Evolutionary conservation across 2,888 invertebrate species (phyloP), one percentile per base, ranked within the genome.

Genomic region (Campoplex nolae): DNA sequence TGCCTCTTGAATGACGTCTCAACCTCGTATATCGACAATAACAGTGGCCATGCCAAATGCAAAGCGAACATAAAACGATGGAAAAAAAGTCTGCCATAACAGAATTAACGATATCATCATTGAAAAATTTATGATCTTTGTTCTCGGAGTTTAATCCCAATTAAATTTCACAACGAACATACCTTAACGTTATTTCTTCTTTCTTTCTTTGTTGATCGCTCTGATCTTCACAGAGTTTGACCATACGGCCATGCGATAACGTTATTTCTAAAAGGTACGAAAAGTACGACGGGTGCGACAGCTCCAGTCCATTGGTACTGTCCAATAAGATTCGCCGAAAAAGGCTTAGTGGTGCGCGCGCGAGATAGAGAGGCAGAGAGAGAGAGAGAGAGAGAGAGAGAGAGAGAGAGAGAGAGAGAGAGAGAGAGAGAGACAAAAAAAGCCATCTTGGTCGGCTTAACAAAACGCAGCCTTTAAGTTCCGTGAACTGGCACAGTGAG

Each of bases 391-490:
- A 54, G 54, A 76, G 70, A 54, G 51, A 45, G 67, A 62, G 62
- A 51, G 51, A n/a, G n/a, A 71, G 62, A n/a, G 38, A 38, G 65
- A 76, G 70, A 42, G 51, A 32, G 56, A 62, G 48, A 51, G 7
- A 73, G 62, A 54, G 54, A 76, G 70, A 54, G 51, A 45, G 67
- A 62, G 62, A 51, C 11, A 42, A 48, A 74, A 65, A 54, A 51
- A 68, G 54, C 38, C 67, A 56, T 45, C 58, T 79, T 38, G 70
- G 67, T 56, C 62, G 83, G 54, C n/a, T 62, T 45, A 68, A 70
- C n/a, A 70, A 84, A 84, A 87, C 74, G 56, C 78, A 82, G 84
- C 84, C 82, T 82, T 82, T 78, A 74, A 74, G 87, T 70, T 74
- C 58, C 83, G 68, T 70, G 78, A 45, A 51, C 70, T 78, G 78